Conservation (phyloP, 1,140 invertebrate genomes). For the Hormaphis cornu region DNA sequence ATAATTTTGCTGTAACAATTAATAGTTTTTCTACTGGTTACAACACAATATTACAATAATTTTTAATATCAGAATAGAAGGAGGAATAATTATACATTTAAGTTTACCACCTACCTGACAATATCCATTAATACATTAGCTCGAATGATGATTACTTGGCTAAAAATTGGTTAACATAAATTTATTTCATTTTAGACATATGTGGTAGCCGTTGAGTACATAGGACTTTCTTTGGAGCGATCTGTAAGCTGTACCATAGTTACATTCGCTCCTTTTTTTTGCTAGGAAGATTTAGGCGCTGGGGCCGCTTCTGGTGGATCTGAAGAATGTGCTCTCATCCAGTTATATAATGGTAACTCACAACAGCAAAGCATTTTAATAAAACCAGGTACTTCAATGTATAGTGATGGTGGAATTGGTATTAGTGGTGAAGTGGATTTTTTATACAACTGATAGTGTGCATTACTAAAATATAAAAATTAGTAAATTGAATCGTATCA, state of each 20-base stretch:
- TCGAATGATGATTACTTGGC: no score
- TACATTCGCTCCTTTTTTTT: conserved; percentile 24
- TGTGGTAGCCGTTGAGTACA: not conserved
- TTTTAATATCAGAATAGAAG: no score
- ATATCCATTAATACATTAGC: no score
- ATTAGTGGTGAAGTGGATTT: conserved; percentile 75
- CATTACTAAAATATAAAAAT: conserved; percentile 51
- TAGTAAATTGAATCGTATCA: not conserved
- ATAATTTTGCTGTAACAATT: not conserved
- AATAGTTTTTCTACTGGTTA: not conserved
- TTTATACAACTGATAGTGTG: conserved; percentile 78
- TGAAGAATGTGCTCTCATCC: conserved; percentile 47
- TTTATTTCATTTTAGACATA: conserved; percentile 2
- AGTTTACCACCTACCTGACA: no score
- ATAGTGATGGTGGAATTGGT: conserved; percentile 72
- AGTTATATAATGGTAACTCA: conserved; percentile 78
- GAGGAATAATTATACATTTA: no score
- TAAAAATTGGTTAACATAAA: no score
- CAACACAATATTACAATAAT: not conserved
- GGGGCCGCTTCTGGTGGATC: conserved; percentile 34
- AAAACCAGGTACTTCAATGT: conserved; percentile 67
- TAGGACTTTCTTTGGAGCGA: conserved; percentile 11
- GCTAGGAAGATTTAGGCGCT: conserved; percentile 31
- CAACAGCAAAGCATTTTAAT: conserved; percentile 76
- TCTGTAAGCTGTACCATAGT: conserved; percentile 28